Conservation (phyloP, 2,113 vertebrate genomes). For the Scomber japonicus region DNA sequence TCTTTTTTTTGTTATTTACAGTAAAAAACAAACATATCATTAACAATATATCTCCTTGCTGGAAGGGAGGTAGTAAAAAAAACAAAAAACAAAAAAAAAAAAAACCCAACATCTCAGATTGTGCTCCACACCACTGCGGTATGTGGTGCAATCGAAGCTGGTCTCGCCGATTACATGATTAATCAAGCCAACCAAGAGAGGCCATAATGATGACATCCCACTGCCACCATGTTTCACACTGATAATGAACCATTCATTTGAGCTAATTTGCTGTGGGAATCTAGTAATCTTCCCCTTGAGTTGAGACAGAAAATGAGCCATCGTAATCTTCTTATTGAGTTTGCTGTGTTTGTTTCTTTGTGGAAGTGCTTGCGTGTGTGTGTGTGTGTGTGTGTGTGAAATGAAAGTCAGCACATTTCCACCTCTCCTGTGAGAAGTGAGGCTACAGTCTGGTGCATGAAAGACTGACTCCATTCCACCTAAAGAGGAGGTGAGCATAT, state of each 20-base stretch:
- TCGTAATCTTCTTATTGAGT: conserved; percentile 70
- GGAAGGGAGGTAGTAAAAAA: background rate
- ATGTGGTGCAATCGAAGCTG: conserved; percentile 3
- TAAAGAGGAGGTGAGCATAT: background rate
- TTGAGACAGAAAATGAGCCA: conserved; percentile 72
- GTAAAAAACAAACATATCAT: conserved; percentile 30
- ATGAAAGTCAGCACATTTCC: conserved; percentile 49
- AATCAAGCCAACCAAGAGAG: conserved; percentile 63
- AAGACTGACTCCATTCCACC: conserved; percentile 15
- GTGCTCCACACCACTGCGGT: background rate
- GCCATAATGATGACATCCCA: conserved; percentile 59
- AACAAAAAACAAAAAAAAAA: background rate
- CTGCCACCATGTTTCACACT: conserved; percentile 63
- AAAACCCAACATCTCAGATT: conserved; percentile 10
- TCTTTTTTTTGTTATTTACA: conserved; percentile 22
- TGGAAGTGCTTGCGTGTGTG: conserved; percentile 12
- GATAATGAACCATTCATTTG: conserved; percentile 75
- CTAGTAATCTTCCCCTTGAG: conserved; percentile 75
- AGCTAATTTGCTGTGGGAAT: conserved; percentile 74
- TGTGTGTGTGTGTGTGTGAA: conserved; percentile 34
- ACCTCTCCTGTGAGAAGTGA: conserved; percentile 5
- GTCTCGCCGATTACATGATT: conserved; percentile 62
- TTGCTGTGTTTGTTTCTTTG: conserved; percentile 41
- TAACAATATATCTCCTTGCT: conserved; percentile 29
- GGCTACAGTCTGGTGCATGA: conserved; percentile 26